Base-by-base conservation (phyloP, 2,113 vertebrate genomes). In the Glareola pratincola region DNA sequence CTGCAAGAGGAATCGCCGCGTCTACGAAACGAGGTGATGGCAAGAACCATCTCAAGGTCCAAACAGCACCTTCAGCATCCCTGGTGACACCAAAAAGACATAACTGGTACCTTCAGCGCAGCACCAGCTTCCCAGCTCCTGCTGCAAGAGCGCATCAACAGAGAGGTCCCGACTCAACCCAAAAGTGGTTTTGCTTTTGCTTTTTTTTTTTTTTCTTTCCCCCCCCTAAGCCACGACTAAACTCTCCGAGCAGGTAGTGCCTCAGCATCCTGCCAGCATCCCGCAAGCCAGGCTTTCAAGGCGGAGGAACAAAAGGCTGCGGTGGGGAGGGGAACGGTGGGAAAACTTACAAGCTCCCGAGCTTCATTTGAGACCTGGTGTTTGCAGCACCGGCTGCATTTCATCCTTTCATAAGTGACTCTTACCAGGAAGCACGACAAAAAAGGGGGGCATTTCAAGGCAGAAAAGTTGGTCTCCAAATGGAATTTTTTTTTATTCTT, bases 401-500 rank as follows among this genome's bases (percentile, higher is more conserved):
- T 98, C 71, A 97, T 98, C 97, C 94, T 97, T 94, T 96, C 89
- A 43, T 67, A 85, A 97, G 90, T 97, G 85, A 91, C 95, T 96
- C 96, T 92, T 97, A 82, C 91, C 39, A 92, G 92, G 94, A 96
- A 96, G 88, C 95, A 32, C 85, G 67, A 94, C 76, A 92, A 97
- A 97, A 97, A 87, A 93, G 68, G 57, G 57, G 94, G 88, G 79
- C 91, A 97, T 95, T 94, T 93, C 90, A 97, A 95, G 94, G 91
- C 68, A 96, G 93, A 92, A 94, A 97, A 97, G 94, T 97, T 96
- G 95, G 69, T 96, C 73, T 84, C 96, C 88, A 43, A 94, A 96
- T 32, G 48, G 30, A 21, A 92, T 96, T 85, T 89, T 76, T 79
- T 77, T 89, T 56, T 53, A 41, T 41, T 41, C 10, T 57, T 88